phyloP scores from a whole-genome alignment of 2,797 vertebrate species.

The Mormyrus proboscirostris region DNA sequence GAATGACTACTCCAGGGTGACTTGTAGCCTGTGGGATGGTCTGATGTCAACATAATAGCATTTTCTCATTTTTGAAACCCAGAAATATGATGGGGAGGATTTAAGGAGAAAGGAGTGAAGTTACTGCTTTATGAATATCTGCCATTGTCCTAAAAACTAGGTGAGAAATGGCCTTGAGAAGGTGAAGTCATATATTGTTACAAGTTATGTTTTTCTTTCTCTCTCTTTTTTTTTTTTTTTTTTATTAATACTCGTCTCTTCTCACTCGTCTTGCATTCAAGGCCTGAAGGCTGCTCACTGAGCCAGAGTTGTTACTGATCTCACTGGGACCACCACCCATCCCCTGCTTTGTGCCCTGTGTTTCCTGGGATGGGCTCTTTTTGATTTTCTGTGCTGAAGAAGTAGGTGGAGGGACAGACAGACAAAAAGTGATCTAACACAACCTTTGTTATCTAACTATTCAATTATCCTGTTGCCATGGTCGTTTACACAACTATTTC shows the following conservation, averaged over 20 bases:
- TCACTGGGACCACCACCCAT: neutral
- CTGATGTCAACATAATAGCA: neutral
- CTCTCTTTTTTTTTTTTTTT: conserved; percentile 17
- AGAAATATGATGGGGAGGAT: conserved; percentile 11
- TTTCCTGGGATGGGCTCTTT: neutral
- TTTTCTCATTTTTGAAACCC: conserved; percentile 32
- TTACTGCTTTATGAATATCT: conserved; percentile 38
- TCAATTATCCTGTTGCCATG: neutral
- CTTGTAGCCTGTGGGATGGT: neutral
- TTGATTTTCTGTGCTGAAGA: neutral
- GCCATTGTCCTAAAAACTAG: conserved; percentile 51
- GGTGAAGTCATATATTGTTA: conserved; percentile 56
- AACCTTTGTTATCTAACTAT: neutral
- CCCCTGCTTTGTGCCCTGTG: neutral
- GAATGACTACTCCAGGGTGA: neutral
- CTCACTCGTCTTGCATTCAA: conserved; percentile 29
- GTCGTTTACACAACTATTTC: neutral
- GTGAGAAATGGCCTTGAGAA: conserved; percentile 32
- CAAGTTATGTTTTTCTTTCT: conserved; percentile 25
- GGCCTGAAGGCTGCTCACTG: conserved; percentile 34
- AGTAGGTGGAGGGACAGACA: neutral
- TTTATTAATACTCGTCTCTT: conserved; percentile 15
- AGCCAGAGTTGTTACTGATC: conserved; percentile 34
- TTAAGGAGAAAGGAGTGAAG: conserved; percentile 26
- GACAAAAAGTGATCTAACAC: neutral